phyloP scores from a whole-genome alignment of 23 tunicate genomes.

The Styela plicata region DNA sequence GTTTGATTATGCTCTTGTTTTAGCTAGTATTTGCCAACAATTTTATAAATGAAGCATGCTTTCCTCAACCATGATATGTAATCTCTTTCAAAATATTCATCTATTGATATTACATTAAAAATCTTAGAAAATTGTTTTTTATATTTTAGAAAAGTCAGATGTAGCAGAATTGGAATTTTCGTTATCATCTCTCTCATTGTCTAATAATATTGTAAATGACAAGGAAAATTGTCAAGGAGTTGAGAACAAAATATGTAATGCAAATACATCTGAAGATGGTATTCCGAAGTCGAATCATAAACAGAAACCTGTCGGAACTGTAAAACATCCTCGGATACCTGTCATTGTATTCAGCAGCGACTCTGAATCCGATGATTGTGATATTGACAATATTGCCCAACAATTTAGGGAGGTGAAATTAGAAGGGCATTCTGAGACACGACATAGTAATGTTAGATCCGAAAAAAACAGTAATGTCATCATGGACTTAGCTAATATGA shows the following conservation, averaged over 20 bases:
- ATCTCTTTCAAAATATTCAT: no score
- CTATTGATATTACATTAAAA: no score
- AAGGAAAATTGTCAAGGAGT: neutral
- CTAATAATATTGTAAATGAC: neutral
- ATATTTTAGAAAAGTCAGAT: neutral
- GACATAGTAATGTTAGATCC: neutral
- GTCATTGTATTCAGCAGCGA: constrained; percentile 18
- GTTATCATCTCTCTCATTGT: neutral
- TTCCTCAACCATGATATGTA: no score
- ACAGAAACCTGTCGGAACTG: neutral
- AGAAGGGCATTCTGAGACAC: neutral
- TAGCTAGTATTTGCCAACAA: no score
- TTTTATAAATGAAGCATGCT: no score
- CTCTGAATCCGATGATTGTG: neutral
- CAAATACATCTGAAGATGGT: neutral
- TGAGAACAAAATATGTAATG: neutral
- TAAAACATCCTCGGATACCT: no score
- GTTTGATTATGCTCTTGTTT: no score
- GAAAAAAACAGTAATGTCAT: no score
- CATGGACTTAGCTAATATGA: no score
- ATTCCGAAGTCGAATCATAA: neutral
- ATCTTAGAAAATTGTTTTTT: no score
- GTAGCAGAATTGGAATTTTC: neutral
- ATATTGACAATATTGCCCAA: neutral
- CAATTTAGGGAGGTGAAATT: neutral